phyloP scores from a whole-genome alignment of 2,888 invertebrate genomes.

The Microplitis manilae region DNA sequence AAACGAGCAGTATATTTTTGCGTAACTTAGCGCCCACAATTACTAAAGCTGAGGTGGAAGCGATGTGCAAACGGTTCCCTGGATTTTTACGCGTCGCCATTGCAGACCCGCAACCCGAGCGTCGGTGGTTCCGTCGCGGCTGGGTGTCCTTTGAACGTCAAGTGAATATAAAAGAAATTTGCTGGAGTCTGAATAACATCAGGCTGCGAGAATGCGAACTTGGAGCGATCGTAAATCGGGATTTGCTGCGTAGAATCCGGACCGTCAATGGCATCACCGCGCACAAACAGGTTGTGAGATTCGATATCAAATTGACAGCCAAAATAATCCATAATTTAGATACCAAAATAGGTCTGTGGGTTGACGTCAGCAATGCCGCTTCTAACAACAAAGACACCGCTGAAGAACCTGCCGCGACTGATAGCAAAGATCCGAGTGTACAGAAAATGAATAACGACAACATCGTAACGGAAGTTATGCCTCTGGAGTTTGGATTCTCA shows the following conservation, averaged over 20 bases:
- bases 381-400: conserved; percentile 59
- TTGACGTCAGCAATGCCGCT: conserved; percentile 67
- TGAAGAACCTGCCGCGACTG: conserved; percentile 60
- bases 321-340: conserved; percentile 94
- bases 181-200: conserved; percentile 98
- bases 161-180: conserved; percentile 99
- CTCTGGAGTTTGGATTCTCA: conserved; percentile 78
- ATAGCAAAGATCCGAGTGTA: conserved; percentile 53
- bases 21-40: conserved; percentile 96
- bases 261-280: conserved; percentile 92
- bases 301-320: conserved; percentile 94
- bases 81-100: conserved; percentile 96
- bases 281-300: conserved; percentile 89
- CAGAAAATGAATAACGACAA: conserved; percentile 55
- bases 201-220: conserved; percentile 91
- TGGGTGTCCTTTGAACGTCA: conserved; percentile 98
- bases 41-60: conserved; percentile 96
- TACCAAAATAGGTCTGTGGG: conserved; percentile 87
- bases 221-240: conserved; percentile 96
- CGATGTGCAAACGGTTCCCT: conserved; percentile 90
- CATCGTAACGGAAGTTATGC: conserved; percentile 61
- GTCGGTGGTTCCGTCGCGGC: conserved; percentile 96
- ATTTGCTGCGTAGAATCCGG: conserved; percentile 93
- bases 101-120: conserved; percentile 96
- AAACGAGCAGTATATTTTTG: conserved; percentile 97